Evolutionary conservation across 2,113 vertebrate species (phyloP).

Genomic region (Thalassoma bifasciatum): DNA sequence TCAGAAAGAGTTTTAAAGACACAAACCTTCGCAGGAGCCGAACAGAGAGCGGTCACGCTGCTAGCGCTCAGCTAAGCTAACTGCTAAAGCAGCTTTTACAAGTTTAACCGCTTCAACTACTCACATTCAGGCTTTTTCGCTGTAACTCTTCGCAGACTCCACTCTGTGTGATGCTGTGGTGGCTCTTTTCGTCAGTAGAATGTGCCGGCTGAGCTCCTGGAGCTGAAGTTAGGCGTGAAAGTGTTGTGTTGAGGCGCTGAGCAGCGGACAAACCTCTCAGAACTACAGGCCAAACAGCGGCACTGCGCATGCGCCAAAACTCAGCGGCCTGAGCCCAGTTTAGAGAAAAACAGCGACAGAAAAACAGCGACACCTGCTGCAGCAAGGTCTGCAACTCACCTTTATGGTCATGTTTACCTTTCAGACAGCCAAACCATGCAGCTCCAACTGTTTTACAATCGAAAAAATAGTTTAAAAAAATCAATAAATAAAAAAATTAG

Average conservation of each 20-base stretch:
- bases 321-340: not conserved
- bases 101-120: constrained; percentile 15
- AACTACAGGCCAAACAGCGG: constrained; percentile 71
- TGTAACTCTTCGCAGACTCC: not conserved
- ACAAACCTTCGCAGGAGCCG: not conserved
- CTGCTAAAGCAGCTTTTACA: constrained; percentile 45
- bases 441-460: too few species aligned
- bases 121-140: constrained; percentile 5
- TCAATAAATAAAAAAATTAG: too few species aligned
- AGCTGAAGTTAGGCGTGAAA: constrained; percentile 47
- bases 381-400: constrained; percentile 51
- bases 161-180: not conserved
- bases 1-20: not conserved
- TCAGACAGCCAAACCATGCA: too few species aligned
- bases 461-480: too few species aligned
- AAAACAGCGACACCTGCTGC: constrained; percentile 48
- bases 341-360: constrained; percentile 30
- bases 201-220: constrained; percentile 24
- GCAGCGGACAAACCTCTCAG: constrained; percentile 62
- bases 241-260: constrained; percentile 30
- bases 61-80: constrained; percentile 49
- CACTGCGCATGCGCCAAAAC: constrained; percentile 71
- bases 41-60: constrained; percentile 32
- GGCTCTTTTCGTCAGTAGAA: constrained; percentile 26
- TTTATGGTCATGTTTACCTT: too few species aligned